A percentile compares a stretch with the other conserved stretches of the same genome.
Evolutionary conservation across 2,797 vertebrate genomes (phyloP).

Genomic region (Hydrocynus forskahlii): DNA sequence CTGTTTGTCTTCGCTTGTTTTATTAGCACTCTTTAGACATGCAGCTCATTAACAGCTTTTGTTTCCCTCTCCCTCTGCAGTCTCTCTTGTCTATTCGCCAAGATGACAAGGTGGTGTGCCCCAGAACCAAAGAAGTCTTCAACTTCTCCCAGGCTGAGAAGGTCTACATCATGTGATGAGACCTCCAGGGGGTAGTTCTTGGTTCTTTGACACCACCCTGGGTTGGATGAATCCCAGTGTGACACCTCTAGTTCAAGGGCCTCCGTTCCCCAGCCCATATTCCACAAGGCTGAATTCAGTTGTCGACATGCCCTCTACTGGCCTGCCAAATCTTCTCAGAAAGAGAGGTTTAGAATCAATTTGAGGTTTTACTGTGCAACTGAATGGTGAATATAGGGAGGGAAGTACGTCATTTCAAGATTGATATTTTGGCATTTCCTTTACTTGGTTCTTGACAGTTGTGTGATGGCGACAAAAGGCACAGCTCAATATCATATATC

Average conservation of each 20-base stretch:
- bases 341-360: slow-evolving; percentile 28
- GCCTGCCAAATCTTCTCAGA: slow-evolving; percentile 34
- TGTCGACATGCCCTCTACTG: slow-evolving; percentile 65
- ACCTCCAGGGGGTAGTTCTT: slow-evolving; percentile 6
- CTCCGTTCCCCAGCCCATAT: slow-evolving; percentile 38
- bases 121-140: slow-evolving; percentile 99
- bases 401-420: slow-evolving; percentile 64
- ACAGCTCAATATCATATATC: slow-evolving; percentile 68
- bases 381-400: slow-evolving; percentile 8
- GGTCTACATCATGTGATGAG: slow-evolving; percentile 97
- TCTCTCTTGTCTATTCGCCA: slow-evolving; percentile 99
- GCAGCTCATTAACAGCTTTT: not conserved
- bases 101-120: slow-evolving; percentile 98
- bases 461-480: slow-evolving; percentile 68
- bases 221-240: slow-evolving; percentile 60
- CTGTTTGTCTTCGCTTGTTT: not conserved
- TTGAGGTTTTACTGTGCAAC: slow-evolving; percentile 32
- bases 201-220: slow-evolving; percentile 32
- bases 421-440: slow-evolving; percentile 69
- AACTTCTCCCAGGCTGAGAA: slow-evolving; percentile 99
- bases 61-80: slow-evolving; percentile 67
- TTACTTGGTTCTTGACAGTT: slow-evolving; percentile 67
- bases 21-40: not conserved
- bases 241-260: slow-evolving; percentile 35
- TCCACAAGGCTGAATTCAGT: slow-evolving; percentile 74